These are phyloP conservation scores for Clarias magur DNA, from an alignment of 2,113 vertebrate species.

Conservation along the genomic window DNA sequence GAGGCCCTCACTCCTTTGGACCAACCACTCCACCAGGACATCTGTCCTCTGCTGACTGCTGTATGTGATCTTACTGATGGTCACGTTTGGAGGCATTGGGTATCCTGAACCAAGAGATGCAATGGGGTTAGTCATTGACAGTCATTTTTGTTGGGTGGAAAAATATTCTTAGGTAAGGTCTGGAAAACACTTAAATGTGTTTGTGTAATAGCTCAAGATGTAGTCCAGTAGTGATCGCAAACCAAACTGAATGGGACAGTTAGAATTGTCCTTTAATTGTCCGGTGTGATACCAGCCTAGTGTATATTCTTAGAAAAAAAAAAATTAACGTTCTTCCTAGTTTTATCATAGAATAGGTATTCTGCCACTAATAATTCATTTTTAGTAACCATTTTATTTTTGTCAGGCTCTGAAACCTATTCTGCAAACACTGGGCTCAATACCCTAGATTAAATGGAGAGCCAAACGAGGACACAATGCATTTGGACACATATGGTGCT, in stretches of 20 bases:
- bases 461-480: not conserved
- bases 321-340: too few relatives aligned
- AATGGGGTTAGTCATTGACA: not conserved
- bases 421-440: not conserved
- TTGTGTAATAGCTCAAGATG: not conserved
- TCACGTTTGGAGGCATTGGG: conserved; percentile 84
- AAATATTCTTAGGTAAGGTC: not conserved
- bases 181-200: not conserved
- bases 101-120: conserved; percentile 68
- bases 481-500: not conserved
- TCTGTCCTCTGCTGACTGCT: conserved; percentile 75
- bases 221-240: not conserved
- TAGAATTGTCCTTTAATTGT: not conserved
- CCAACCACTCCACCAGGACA: conserved; percentile 83
- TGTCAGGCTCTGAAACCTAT: not conserved
- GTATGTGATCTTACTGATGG: conserved; percentile 77
- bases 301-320: not conserved
- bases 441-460: not conserved
- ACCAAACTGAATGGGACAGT: not conserved
- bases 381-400: not conserved
- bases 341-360: not conserved
- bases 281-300: not conserved
- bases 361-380: not conserved
- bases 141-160: not conserved
- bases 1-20: conserved; percentile 66